Conservation (phyloP, 2,888 invertebrate species). For the Microctonus brassicae region DNA sequence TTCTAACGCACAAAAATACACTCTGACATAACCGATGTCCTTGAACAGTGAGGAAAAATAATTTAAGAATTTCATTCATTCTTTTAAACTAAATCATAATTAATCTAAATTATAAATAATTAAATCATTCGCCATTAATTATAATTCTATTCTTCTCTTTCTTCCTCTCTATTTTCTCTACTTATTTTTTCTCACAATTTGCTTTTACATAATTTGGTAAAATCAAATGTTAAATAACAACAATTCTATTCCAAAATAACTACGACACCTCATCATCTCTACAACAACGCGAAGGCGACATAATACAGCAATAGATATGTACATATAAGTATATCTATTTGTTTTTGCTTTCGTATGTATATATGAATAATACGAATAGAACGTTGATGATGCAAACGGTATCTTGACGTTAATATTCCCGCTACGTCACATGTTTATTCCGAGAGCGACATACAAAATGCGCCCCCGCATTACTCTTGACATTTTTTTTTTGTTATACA, state of each 20-base stretch:
- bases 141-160: background rate
- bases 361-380: background rate
- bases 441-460: constrained; percentile 28
- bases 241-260: constrained; percentile 23
- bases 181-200: constrained; percentile 27
- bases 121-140: no score
- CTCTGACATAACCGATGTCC: no score
- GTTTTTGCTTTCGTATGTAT: constrained; percentile 4
- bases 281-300: background rate
- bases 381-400: constrained; percentile 35
- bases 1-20: no score
- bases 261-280: constrained; percentile 7
- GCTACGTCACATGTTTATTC: constrained; percentile 44
- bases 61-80: no score
- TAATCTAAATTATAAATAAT: no score
- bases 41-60: no score
- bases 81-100: no score
- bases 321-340: constrained; percentile 6
- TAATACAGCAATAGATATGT: background rate
- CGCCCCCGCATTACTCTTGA: constrained; percentile 13
- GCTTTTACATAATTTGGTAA: background rate
- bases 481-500: constrained; percentile 22
- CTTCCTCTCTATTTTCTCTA: no score
- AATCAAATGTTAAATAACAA: background rate
- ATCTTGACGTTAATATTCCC: constrained; percentile 28